Evolutionary conservation across 2,113 vertebrate genomes (phyloP).

Genomic region (Stomatorhinus ivindoensis): DNA sequence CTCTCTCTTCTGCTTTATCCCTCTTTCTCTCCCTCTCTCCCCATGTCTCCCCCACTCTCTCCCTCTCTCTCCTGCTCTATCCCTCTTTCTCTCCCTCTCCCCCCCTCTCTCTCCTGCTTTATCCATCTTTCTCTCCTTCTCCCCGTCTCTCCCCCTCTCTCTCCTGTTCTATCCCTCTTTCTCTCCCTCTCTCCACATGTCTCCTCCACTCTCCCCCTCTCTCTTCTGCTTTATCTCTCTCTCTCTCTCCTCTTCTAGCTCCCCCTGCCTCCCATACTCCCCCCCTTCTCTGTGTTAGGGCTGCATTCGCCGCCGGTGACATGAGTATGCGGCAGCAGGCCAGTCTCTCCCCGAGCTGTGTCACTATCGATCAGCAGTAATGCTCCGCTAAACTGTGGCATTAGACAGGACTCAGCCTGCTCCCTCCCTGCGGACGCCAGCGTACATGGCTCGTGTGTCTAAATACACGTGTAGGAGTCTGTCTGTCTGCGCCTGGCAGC

Average conservation of each 20-base stretch:
- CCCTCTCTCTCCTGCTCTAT: no score
- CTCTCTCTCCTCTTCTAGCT: background rate
- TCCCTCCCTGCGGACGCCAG: conserved; percentile 2
- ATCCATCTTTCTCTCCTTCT: background rate
- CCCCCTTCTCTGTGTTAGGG: background rate
- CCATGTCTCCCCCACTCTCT: background rate
- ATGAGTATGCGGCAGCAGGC: conserved; percentile 49
- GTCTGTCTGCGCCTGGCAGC: background rate
- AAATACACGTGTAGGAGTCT: background rate
- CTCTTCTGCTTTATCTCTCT: background rate
- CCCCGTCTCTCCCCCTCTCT: background rate
- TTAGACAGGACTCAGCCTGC: conserved; percentile 45
- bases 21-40: no score
- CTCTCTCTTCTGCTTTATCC: no score
- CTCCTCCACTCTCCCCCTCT: background rate
- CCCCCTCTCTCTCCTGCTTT: no score
- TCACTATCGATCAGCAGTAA: conserved; percentile 59
- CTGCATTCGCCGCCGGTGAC: conserved; percentile 35
- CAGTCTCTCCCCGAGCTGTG: conserved; percentile 44
- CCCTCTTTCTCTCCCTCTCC: no score
- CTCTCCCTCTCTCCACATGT: background rate
- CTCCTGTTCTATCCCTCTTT: background rate
- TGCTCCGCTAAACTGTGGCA: conserved; percentile 61
- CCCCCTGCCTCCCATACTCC: background rate
- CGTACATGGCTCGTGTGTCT: background rate